Base-by-base conservation (phyloP, 2,113 vertebrate species). In the Pachycephala philippinensis region DNA sequence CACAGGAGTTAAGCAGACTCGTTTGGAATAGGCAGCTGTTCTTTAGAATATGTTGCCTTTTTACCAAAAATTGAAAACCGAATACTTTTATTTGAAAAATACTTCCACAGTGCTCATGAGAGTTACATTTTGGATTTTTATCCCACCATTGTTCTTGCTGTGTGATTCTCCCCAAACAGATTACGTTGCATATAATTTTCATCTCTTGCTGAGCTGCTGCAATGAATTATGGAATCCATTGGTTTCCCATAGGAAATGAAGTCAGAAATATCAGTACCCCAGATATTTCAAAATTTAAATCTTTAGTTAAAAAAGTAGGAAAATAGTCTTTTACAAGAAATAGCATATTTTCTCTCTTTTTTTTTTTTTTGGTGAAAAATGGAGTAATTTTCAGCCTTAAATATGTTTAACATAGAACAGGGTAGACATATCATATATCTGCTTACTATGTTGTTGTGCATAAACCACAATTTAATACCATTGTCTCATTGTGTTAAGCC, bases 141-240 rank as follows among this genome's bases (percentile, higher is more conserved):
- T 84, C 68, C 91, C 84, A 86, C 64, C 76, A 95, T 89, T 95
- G 89, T 96, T 95, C 93, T 93, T 84, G 35, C 69, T 91, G 68
- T 81, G 56, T 89, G 84, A 89, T 90, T 92, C 86, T 89, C 64
- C 60, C 60, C 91, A 61, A 94, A 81, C 40, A 87, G 72, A 93
- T 86, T 90, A 90, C 33, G 20, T 59, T 92, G 86, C 80, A 52
- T 81, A 84, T 75, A 92, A 92, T 84, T 89, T 92, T 95, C 68
- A 75, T 69, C 47, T 93, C 94, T 97, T 93, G 83, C 93, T 96
- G 88, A 96, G 94, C 42, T 94, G 88, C 79, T 97, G 92, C 88
- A 90, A 86, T 84, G 86, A 92, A 93, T 93, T 92, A 88, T 54
- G 76, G 83, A 96, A 92, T 81, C 63, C 56, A 63, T 21, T 74